Conservation (phyloP, 2,113 vertebrate genomes). For the Sorex fumeus region DNA sequence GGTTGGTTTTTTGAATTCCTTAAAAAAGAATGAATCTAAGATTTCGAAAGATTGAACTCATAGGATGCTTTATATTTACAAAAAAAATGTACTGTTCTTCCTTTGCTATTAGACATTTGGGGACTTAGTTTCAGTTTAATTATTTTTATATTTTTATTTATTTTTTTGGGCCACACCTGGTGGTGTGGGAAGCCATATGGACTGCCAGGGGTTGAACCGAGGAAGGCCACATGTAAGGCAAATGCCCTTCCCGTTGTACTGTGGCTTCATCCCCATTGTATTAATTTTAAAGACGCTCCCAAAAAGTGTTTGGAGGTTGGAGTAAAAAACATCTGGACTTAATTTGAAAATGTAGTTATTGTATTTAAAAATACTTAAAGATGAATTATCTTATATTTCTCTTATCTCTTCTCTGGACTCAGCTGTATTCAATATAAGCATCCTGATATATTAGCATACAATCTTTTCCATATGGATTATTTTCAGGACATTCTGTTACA, state of each 20-base stretch:
- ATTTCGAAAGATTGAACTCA: slow-evolving; percentile 6
- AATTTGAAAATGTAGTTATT: slow-evolving; percentile 43
- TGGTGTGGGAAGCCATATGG: too few species aligned
- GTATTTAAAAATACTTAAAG: slow-evolving; percentile 43
- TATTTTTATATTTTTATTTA: too few species aligned
- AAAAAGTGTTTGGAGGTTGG: not conserved
- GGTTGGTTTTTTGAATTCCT: slow-evolving; percentile 33
- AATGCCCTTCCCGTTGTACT: too few species aligned
- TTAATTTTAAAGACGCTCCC: slow-evolving; percentile 34
- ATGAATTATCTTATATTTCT: not conserved
- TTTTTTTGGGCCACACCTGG: too few species aligned
- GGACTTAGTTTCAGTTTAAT: not conserved
- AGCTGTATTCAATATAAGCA: not conserved
- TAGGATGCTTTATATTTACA: slow-evolving; percentile 44
- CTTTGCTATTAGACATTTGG: not conserved
- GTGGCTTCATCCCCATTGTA: not conserved
- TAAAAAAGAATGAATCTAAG: not conserved
- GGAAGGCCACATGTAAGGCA: too few species aligned
- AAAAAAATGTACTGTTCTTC: not conserved
- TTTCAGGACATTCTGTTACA: not conserved
- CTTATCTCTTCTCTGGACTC: not conserved
- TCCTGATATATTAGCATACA: slow-evolving; percentile 14
- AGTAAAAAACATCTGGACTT: not conserved
- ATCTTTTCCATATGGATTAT: not conserved
- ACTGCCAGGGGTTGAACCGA: too few species aligned